Conservation (phyloP, 2,113 vertebrate genomes). For the Aphyosemion australe region DNA sequence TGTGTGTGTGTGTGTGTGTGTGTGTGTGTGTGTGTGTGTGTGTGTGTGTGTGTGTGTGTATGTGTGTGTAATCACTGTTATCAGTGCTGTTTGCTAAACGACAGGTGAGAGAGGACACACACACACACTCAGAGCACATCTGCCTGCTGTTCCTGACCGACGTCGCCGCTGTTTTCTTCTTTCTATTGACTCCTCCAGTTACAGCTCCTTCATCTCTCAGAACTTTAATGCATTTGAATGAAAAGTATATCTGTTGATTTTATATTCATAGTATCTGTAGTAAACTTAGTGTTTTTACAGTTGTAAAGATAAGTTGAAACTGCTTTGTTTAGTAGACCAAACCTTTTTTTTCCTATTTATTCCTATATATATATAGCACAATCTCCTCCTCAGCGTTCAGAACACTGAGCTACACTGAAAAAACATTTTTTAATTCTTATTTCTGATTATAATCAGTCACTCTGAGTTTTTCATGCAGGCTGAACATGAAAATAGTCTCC, state of each 20-base stretch:
- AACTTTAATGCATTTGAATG: not conserved
- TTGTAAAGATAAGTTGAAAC: no score
- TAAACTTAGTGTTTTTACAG: no score
- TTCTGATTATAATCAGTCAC: no score
- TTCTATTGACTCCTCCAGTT: constrained; percentile 13
- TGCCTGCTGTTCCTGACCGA: constrained; percentile 57
- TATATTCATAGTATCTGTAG: no score
- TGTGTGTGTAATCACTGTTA: constrained; percentile 64
- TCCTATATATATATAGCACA: not conserved
- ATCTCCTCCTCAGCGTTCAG: not conserved
- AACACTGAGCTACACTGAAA: no score
- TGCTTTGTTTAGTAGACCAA: no score
- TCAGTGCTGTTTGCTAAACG: constrained; percentile 62
- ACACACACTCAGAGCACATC: constrained; percentile 47
- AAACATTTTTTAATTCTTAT: no score
- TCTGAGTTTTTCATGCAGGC: no score
- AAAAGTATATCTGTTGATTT: not conserved
- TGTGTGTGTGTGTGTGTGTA: no score
- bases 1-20: constrained; percentile 35
- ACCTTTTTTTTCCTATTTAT: no score
- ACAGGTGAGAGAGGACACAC: constrained; percentile 68
- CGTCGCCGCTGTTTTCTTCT: constrained; percentile 6
- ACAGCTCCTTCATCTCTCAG: not conserved
- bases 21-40: constrained; percentile 13
- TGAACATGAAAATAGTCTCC: no score